Evolutionary conservation across 1,140 invertebrate species (phyloP).

Genomic region (Drusus annulatus): DNA sequence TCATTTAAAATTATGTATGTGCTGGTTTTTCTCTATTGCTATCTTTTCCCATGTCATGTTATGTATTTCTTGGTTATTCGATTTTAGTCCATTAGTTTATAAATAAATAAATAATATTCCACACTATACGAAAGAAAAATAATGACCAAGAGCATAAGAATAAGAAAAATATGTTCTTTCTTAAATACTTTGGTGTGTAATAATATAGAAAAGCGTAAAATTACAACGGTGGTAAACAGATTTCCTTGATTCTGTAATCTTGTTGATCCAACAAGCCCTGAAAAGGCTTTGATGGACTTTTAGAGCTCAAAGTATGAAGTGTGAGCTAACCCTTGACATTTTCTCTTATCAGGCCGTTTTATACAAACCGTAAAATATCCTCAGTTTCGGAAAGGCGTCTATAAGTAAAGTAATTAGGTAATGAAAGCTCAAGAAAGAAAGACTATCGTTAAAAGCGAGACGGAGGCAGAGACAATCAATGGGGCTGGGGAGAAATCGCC

Average conservation of each 20-base stretch:
- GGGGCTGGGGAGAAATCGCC: slow-evolving; percentile 46
- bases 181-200: too few species aligned
- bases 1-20: too few species aligned
- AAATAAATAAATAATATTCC: too few species aligned
- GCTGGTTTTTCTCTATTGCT: too few species aligned
- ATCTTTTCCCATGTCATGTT: too few species aligned
- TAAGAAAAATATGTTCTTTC: too few species aligned
- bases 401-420: slow-evolving; percentile 58
- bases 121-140: too few species aligned
- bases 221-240: neutral
- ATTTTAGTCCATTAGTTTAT: too few species aligned
- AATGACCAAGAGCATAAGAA: too few species aligned
- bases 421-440: slow-evolving; percentile 57
- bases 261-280: slow-evolving; percentile 5
- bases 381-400: slow-evolving; percentile 37
- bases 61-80: too few species aligned
- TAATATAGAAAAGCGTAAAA: too few species aligned
- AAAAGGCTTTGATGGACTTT: too few species aligned
- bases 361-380: slow-evolving; percentile 31
- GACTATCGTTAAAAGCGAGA: slow-evolving; percentile 45
- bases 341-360: neutral
- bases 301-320: slow-evolving; percentile 23
- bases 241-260: neutral
- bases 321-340: slow-evolving; percentile 22
- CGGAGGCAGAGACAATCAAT: slow-evolving; percentile 50